phyloP scores from a whole-genome alignment of 1,140 invertebrate genomes.

The Brachionus rubens region DNA sequence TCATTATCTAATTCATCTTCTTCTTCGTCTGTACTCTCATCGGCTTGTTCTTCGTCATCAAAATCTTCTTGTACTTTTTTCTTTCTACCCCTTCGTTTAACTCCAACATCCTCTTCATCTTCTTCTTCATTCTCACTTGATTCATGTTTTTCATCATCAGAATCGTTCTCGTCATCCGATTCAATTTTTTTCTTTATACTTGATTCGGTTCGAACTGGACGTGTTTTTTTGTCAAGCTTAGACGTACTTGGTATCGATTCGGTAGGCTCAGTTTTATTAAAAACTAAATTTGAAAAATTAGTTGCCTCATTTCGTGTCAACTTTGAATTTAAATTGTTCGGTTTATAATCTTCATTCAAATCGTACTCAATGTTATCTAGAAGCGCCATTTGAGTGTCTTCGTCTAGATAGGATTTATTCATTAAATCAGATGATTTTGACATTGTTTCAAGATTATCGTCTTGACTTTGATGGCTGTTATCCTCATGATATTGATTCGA shows the following conservation, averaged over 20 bases:
- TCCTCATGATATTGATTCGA: slow-evolving; percentile 21
- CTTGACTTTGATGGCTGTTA: background rate
- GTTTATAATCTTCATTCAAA: background rate
- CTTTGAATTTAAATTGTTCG: slow-evolving; percentile 12
- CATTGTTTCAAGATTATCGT: background rate
- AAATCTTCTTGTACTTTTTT: slow-evolving; percentile 5
- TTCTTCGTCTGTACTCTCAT: background rate
- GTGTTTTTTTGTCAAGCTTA: background rate
- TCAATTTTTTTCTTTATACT: slow-evolving; percentile 20
- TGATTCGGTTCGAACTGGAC: background rate
- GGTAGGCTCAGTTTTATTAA: background rate
- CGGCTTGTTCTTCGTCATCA: background rate
- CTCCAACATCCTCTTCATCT: slow-evolving; percentile 47
- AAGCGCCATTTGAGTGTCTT: slow-evolving; percentile 31
- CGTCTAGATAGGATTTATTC: slow-evolving; percentile 13
- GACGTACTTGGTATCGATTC: background rate
- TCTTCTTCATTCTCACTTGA: slow-evolving; percentile 42
- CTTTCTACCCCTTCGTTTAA: background rate
- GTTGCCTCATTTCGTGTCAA: background rate
- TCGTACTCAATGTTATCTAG: slow-evolving; percentile 13
- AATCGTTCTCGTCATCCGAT: slow-evolving; percentile 38
- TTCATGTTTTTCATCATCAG: background rate
- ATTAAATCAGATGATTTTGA: background rate
- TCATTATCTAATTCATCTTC: background rate
- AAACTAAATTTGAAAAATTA: slow-evolving; percentile 3